Conservation (phyloP, 92 coral and sea anemone species). For the Paragorgia papillata region DNA sequence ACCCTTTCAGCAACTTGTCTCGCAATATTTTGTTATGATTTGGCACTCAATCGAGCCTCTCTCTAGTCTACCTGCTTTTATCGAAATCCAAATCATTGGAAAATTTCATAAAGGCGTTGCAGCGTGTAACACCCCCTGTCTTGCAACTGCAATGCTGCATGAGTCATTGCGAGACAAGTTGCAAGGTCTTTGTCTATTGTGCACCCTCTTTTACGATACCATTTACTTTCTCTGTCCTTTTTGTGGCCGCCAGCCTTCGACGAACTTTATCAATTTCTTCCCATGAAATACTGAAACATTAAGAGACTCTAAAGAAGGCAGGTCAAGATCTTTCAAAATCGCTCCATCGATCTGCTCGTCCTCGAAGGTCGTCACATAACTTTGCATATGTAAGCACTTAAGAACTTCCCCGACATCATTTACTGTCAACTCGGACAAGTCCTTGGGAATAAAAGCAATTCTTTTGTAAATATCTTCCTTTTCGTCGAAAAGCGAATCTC, state of each 20-base stretch:
- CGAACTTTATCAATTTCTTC: slow-evolving; percentile 16
- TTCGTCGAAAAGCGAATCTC: not conserved
- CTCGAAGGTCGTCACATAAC: not conserved
- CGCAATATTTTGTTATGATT: no score
- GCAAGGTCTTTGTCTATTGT: no score
- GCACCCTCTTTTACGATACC: no score
- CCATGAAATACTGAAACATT: slow-evolving; percentile 1
- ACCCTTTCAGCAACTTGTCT: no score
- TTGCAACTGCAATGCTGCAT: no score
- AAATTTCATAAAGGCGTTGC: no score
- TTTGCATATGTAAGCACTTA: not conserved
- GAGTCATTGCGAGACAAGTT: no score
- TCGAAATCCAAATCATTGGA: no score
- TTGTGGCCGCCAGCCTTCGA: not conserved
- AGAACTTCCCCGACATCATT: not conserved
- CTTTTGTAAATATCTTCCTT: not conserved
- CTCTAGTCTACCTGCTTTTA: no score
- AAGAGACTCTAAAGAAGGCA: not conserved
- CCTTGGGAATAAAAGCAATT: not conserved
- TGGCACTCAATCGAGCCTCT: no score
- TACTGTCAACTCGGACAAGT: not conserved
- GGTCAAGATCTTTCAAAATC: not conserved
- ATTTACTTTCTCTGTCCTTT: not conserved
- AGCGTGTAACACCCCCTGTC: no score
- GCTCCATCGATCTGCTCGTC: not conserved